phyloP scores from a whole-genome alignment of 2,113 vertebrate species.

The Dunckerocampus dactyliophorus region DNA sequence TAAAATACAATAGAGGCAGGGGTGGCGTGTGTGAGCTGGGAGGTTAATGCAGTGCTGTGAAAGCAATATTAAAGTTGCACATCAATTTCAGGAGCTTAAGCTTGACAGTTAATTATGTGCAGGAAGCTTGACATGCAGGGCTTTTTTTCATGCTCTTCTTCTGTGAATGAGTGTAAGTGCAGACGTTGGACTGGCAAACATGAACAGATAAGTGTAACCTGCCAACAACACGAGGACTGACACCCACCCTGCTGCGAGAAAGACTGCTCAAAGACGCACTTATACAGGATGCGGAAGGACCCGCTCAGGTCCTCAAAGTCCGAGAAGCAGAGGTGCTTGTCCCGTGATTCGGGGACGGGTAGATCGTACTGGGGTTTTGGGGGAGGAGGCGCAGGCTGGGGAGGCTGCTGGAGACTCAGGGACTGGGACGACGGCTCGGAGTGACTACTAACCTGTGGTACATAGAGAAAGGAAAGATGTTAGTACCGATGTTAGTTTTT shows the following conservation, averaged over 20 bases:
- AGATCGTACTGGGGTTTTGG: slow-evolving; percentile 76
- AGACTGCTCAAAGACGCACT: slow-evolving; percentile 84
- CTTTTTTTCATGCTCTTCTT: not conserved
- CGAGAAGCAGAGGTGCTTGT: slow-evolving; percentile 78
- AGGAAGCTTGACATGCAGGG: slow-evolving; percentile 27
- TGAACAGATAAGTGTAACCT: slow-evolving; percentile 2
- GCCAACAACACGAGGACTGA: slow-evolving; percentile 3
- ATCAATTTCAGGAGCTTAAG: slow-evolving; percentile 39
- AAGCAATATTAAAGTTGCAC: slow-evolving; percentile 44
- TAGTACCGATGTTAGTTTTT: not conserved
- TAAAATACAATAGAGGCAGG: slow-evolving; percentile 56
- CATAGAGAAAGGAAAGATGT: slow-evolving; percentile 20
- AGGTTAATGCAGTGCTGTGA: slow-evolving; percentile 51
- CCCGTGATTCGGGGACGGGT: slow-evolving; percentile 71
- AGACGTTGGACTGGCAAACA: slow-evolving; percentile 19
- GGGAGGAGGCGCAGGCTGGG: slow-evolving; percentile 49
- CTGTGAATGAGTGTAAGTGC: slow-evolving; percentile 7
- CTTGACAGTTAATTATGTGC: slow-evolving; percentile 63
- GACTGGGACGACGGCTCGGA: slow-evolving; percentile 78
- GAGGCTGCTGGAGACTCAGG: slow-evolving; percentile 72
- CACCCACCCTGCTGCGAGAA: slow-evolving; percentile 81
- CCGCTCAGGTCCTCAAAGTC: slow-evolving; percentile 86
- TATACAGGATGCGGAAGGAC: slow-evolving; percentile 86
- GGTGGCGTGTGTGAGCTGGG: slow-evolving; percentile 28
- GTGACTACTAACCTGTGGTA: slow-evolving; percentile 75